These are phyloP conservation scores for Papilio demoleus DNA, from an alignment of 2,888 invertebrate species.

Conservation along the genomic window DNA sequence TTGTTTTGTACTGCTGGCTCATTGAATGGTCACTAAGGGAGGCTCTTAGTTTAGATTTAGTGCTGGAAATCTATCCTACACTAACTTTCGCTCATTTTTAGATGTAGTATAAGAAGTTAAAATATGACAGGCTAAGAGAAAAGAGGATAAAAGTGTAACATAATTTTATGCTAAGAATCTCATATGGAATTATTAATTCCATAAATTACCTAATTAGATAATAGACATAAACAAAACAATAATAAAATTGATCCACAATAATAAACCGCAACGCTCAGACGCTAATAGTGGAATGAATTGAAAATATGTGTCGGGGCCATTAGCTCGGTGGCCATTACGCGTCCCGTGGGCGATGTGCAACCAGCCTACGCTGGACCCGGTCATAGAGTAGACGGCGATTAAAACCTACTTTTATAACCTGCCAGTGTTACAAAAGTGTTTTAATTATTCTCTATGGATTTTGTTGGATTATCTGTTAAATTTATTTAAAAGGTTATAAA, in stretches of 20 bases:
- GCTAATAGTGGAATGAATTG: constrained; percentile 65
- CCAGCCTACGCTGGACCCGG: constrained; percentile 52
- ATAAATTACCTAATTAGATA: constrained; percentile 1
- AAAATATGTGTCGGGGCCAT: constrained; percentile 72
- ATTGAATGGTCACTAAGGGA: too few relatives aligned
- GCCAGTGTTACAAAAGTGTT: neutral
- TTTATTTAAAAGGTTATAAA: neutral
- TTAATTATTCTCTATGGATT: constrained; percentile 8
- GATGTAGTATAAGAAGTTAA: too few relatives aligned
- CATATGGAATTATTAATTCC: neutral
- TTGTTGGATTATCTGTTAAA: neutral
- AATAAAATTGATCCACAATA: constrained; percentile 55
- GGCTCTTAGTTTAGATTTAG: too few relatives aligned
- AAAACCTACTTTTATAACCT: neutral
- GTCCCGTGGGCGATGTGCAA: constrained; percentile 59
- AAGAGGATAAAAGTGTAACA: too few relatives aligned
- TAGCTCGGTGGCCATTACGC: constrained; percentile 60
- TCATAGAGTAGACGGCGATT: constrained; percentile 51
- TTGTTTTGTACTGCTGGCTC: too few relatives aligned
- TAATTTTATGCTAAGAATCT: too few relatives aligned
- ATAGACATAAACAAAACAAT: constrained; percentile 16
- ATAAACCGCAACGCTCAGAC: constrained; percentile 50
- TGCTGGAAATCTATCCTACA: too few relatives aligned
- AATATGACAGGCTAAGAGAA: too few relatives aligned
- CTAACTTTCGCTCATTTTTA: too few relatives aligned